Evolutionary conservation across 92 coral and sea anemone species (phyloP).

Genomic region (Isaurus tuberculatus): DNA sequence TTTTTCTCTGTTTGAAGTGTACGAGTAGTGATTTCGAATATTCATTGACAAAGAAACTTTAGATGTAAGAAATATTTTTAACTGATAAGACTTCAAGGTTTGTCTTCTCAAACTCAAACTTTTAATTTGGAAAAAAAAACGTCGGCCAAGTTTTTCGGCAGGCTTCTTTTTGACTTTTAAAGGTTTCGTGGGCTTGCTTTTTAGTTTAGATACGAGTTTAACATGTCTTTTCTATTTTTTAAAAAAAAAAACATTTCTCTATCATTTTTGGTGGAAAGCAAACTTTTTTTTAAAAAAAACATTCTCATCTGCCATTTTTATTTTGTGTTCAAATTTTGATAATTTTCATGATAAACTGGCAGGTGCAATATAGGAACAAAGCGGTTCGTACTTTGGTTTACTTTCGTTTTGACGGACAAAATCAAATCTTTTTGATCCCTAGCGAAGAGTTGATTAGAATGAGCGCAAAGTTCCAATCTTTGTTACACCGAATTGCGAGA

Average conservation of each 20-base stretch:
- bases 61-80: too few relatives aligned
- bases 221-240: not conserved
- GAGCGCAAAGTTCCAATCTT: not conserved
- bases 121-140: not conserved
- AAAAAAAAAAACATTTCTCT: not conserved
- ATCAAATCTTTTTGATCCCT: not conserved
- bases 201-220: not conserved
- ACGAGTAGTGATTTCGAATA: not conserved
- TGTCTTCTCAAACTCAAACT: too few relatives aligned
- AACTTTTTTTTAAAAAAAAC: not conserved
- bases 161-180: not conserved
- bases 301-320: not conserved
- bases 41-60: not conserved
- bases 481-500: not conserved
- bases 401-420: not conserved
- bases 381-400: not conserved
- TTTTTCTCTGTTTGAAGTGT: not conserved
- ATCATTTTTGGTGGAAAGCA: not conserved
- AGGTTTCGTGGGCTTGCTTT: too few relatives aligned
- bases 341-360: not conserved
- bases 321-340: conserved; percentile 12
- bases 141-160: not conserved
- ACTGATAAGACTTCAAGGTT: too few relatives aligned
- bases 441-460: not conserved
- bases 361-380: not conserved